These are phyloP conservation scores for Spermophilus dauricus DNA, from an alignment of 2,113 vertebrate genomes.

Conservation along the genomic window DNA sequence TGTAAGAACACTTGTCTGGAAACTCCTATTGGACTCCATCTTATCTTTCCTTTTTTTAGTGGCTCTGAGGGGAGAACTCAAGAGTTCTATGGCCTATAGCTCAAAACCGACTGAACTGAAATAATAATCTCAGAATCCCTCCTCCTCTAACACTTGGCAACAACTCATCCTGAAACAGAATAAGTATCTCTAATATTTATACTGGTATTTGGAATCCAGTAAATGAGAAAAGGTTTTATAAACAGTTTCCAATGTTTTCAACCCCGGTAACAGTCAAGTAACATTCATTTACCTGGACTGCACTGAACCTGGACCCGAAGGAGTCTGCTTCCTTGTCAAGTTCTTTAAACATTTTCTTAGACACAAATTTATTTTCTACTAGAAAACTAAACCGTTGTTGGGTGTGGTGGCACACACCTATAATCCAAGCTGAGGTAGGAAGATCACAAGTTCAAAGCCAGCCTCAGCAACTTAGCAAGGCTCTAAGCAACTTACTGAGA, in stretches of 20 bases:
- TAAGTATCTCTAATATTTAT: neutral
- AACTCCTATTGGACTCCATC: neutral
- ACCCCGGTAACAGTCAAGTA: neutral
- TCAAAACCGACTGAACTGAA: neutral
- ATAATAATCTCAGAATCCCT: neutral
- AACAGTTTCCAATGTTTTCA: neutral
- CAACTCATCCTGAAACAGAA: neutral
- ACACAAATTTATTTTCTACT: conserved; percentile 39
- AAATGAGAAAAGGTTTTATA: neutral
- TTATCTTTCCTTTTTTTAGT: neutral
- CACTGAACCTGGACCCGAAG: neutral
- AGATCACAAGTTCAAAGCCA: too few relatives aligned
- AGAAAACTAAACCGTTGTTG: neutral
- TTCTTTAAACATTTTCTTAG: conserved; percentile 2
- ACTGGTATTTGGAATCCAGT: neutral
- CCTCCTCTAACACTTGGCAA: neutral
- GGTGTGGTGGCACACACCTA: too few relatives aligned
- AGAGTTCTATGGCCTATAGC: neutral
- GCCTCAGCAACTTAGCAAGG: too few relatives aligned
- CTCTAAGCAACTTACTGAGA: too few relatives aligned
- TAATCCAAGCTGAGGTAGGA: too few relatives aligned
- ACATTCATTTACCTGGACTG: conserved; percentile 23
- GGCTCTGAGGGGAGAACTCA: neutral
- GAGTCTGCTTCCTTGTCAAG: neutral
- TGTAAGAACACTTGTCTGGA: neutral